Percentiles rank a stretch among this genome's conserved stretches.
Conservation (phyloP, 2,888 invertebrate species). For the Nipponacmea schrenckii region DNA sequence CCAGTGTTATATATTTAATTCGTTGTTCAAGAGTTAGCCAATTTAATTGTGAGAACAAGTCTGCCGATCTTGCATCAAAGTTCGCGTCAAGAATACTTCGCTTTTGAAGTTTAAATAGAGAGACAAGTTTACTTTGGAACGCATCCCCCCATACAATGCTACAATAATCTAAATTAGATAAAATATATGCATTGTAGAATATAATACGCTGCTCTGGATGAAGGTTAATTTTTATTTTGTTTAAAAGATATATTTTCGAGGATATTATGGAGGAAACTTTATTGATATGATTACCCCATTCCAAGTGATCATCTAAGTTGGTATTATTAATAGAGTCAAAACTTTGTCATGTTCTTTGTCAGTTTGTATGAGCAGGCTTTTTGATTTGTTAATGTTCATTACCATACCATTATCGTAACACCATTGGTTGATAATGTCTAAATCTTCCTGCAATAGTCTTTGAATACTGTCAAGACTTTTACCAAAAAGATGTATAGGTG, state of each 20-base stretch:
- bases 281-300: not conserved
- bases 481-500: not conserved
- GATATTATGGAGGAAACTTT: not conserved
- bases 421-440: not conserved
- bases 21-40: too few species aligned
- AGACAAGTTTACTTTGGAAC: too few species aligned
- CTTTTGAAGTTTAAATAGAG: too few species aligned
- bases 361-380: not conserved
- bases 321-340: not conserved
- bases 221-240: not conserved
- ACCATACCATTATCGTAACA: constrained; percentile 2
- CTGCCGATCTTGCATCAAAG: too few species aligned
- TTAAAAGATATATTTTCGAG: not conserved
- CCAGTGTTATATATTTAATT: too few species aligned
- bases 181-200: constrained; percentile 1
- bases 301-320: not conserved
- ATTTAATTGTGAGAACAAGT: too few species aligned
- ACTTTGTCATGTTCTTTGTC: not conserved
- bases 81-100: too few species aligned
- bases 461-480: not conserved
- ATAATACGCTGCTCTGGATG: not conserved
- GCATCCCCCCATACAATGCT: not conserved
- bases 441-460: not conserved
- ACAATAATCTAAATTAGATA: not conserved
- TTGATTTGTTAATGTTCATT: not conserved